These are phyloP conservation scores for Baronia brevicornis DNA, from an alignment of 2,888 invertebrate genomes.

Conservation along the genomic window DNA sequence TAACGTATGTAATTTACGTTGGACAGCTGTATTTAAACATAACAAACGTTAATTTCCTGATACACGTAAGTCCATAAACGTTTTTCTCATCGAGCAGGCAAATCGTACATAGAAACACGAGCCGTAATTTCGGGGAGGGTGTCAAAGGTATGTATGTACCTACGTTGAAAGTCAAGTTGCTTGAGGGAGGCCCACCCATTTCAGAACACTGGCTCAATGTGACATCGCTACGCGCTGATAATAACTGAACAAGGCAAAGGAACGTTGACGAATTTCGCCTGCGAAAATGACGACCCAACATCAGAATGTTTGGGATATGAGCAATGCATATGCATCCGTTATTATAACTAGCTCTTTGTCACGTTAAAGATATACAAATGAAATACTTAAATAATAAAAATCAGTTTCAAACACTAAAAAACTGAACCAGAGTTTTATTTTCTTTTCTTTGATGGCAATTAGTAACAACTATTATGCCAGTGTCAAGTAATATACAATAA, in stretches of 20 bases:
- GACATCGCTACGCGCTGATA: slow-evolving; percentile 20
- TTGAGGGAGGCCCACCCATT: too few species aligned
- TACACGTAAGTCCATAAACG: slow-evolving; percentile 4
- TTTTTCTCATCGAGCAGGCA: slow-evolving; percentile 5
- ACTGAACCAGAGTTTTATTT: too few species aligned
- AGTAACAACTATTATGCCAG: too few species aligned
- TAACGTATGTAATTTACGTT: too few species aligned
- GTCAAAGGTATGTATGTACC: slow-evolving; percentile 7
- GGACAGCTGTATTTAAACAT: too few species aligned
- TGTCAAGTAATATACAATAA: too few species aligned
- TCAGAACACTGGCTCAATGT: slow-evolving; percentile 19
- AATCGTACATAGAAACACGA: slow-evolving; percentile 6
- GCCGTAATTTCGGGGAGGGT: slow-evolving; percentile 10
- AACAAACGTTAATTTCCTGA: slow-evolving; percentile 4
- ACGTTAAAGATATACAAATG: too few species aligned
- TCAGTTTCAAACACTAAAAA: too few species aligned
- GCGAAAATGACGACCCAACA: slow-evolving; percentile 15
- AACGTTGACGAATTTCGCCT: slow-evolving; percentile 23
- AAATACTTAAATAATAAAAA: too few species aligned
- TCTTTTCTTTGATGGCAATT: too few species aligned
- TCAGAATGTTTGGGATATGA: background rate
- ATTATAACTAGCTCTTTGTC: too few species aligned
- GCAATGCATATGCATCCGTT: too few species aligned
- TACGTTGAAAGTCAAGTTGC: slow-evolving; percentile 10
- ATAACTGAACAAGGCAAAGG: slow-evolving; percentile 17